Percentiles rank a stretch among this genome's conserved stretches.
Evolutionary conservation across 2,113 vertebrate species (phyloP).

Genomic region (Ceyx cyanopectus): DNA sequence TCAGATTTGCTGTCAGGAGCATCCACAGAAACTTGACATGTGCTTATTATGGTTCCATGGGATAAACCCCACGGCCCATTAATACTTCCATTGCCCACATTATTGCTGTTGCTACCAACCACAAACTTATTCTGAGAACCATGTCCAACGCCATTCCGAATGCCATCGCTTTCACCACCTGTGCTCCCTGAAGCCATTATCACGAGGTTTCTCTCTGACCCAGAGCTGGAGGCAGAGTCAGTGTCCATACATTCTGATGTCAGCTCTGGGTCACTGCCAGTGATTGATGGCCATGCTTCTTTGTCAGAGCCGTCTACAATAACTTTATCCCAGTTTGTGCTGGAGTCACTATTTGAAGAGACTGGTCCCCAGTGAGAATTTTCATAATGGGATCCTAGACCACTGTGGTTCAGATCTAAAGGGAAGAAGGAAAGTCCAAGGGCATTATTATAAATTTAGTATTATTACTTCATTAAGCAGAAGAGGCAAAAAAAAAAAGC

Average conservation of each 20-base stretch:
- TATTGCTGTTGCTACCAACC: constrained; percentile 91
- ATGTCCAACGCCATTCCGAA: constrained; percentile 86
- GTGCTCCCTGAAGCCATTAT: constrained; percentile 84
- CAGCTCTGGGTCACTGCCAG: constrained; percentile 89
- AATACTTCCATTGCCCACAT: constrained; percentile 87
- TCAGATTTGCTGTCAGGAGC: constrained; percentile 84
- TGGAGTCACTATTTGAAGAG: constrained; percentile 89
- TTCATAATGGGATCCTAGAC: constrained; percentile 95
- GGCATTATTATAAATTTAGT: not conserved
- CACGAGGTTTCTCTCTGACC: constrained; percentile 90
- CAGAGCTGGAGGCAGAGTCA: constrained; percentile 91
- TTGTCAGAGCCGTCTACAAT: constrained; percentile 89
- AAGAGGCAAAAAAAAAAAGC: not conserved
- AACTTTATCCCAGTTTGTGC: constrained; percentile 94
- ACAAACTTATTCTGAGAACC: constrained; percentile 84
- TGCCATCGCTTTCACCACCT: constrained; percentile 83
- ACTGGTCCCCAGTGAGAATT: constrained; percentile 91
- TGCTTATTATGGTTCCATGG: constrained; percentile 85
- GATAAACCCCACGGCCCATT: constrained; percentile 83
- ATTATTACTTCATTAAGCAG: not conserved
- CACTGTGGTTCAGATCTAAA: constrained; percentile 91
- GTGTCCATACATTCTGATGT: constrained; percentile 95
- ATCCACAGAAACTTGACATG: constrained; percentile 86
- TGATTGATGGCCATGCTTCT: constrained; percentile 87
- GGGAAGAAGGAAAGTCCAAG: constrained; percentile 54